Base-by-base conservation (phyloP, 2,113 vertebrate genomes). In the Eonycteris spelaea region DNA sequence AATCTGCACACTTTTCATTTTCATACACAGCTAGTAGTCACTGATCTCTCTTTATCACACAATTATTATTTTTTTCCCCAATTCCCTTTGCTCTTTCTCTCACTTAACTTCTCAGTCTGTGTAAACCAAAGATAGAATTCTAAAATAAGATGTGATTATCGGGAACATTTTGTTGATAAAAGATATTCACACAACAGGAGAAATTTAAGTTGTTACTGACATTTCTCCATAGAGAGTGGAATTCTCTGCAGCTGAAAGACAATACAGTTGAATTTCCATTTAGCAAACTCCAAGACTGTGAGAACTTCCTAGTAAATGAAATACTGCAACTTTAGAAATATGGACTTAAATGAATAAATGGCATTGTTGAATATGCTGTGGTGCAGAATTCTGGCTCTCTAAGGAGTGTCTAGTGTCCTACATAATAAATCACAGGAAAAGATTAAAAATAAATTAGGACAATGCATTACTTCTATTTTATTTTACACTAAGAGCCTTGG, bases 371-470 rank as follows among this genome's bases (percentile, higher is more conserved):
- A 95, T 84, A 96, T 48, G 51, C 0, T 59, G 0, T 0, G 0
- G 68, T 71, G 61, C 74, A 96, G 78, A 93, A 96, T 30, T 16
- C 3, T 57, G 80, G 57, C 24, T 98, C 84, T 95, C 21, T 73
- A 35, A 74, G 67, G 86, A 95, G 80, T 87, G 94, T 90, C 71
- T 43, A 65, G 24, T 90, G 80, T 97, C 94, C 94, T 95, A 93
- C 43, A 91, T 86, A 97, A 92, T 92, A 97, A 96, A 97, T 95
- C 73, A 80, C 22, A 87, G 12, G 55, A 43, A 94, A 92, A n/a
- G 35, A 97, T 95, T 96, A 88, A 95, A 98, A 98, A 96, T 96
- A 96, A 97, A 95, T 97, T 93, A 95, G 71, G 70, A 87, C 21
- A 91, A 43, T 61, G 67, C 33, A 30, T 1, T 75, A 65, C 35